These are phyloP conservation scores for Paraescarpia echinospica DNA, from an alignment of 1,140 invertebrate species.

Conservation along the genomic window DNA sequence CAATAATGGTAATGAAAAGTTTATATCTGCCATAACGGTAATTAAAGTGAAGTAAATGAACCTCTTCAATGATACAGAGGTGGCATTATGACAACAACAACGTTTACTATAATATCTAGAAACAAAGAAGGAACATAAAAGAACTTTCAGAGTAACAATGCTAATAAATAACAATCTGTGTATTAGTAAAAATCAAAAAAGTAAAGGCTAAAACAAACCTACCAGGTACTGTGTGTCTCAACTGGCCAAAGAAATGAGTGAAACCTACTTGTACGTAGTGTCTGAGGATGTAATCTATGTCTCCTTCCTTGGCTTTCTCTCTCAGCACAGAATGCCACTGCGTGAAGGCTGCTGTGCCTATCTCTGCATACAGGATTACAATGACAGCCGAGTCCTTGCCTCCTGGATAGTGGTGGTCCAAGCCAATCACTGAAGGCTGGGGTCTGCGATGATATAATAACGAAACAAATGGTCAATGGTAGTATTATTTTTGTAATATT, in stretches of 20 bases:
- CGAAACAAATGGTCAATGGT: not conserved
- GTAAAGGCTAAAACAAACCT: not conserved
- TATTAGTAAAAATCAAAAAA: not conserved
- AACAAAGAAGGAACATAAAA: too few relatives aligned
- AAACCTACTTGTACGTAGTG: slow-evolving; percentile 74
- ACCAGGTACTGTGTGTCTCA: too few relatives aligned
- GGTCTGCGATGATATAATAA: slow-evolving; percentile 34
- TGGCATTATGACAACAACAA: not conserved
- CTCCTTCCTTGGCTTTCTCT: slow-evolving; percentile 67
- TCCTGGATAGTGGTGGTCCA: slow-evolving; percentile 86
- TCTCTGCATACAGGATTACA: slow-evolving; percentile 84
- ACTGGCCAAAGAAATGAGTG: not conserved
- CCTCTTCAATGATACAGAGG: not conserved
- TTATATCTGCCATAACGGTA: not conserved
- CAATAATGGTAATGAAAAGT: not conserved
- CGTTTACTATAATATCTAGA: not conserved
- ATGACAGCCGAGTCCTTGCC: slow-evolving; percentile 58
- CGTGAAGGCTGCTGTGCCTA: slow-evolving; percentile 75
- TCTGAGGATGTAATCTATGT: slow-evolving; percentile 83
- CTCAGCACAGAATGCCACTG: slow-evolving; percentile 75
- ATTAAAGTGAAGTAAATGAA: not conserved
- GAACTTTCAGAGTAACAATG: not conserved
- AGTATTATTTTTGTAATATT: too few relatives aligned
- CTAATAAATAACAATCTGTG: not conserved
- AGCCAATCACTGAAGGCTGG: slow-evolving; percentile 67